These are phyloP conservation scores for Hetaerina titia DNA, from an alignment of 2,888 invertebrate genomes.

Conservation along the genomic window DNA sequence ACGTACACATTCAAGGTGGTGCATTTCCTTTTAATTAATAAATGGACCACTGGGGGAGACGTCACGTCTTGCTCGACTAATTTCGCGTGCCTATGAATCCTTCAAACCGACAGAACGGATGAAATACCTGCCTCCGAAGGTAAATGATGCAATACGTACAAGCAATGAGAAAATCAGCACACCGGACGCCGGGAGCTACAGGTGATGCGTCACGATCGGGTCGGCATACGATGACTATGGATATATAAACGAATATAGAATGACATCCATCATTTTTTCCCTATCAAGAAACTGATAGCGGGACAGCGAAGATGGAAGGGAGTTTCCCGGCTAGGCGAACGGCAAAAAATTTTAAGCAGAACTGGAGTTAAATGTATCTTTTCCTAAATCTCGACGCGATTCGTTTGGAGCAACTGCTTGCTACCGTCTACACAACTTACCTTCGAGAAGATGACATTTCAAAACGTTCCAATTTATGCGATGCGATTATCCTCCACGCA, in stretches of 20 bases:
- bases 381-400: too few relatives aligned
- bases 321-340: too few relatives aligned
- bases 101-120: neutral
- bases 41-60: neutral
- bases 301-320: too few relatives aligned
- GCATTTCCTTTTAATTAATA: neutral
- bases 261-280: neutral
- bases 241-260: neutral
- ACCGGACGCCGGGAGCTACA: neutral
- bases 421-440: too few relatives aligned
- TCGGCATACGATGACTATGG: neutral
- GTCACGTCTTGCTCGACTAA: neutral
- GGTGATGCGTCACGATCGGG: neutral
- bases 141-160: neutral
- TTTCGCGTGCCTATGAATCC: neutral
- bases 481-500: neutral
- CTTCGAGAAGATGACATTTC: neutral
- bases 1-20: neutral
- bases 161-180: neutral
- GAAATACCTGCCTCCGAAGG: neutral
- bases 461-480: neutral
- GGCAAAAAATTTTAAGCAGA: too few relatives aligned
- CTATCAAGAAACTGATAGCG: too few relatives aligned
- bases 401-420: too few relatives aligned
- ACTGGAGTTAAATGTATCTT: too few relatives aligned